Base-by-base conservation (phyloP, 2,113 vertebrate species). In the Centropus unirufus region DNA sequence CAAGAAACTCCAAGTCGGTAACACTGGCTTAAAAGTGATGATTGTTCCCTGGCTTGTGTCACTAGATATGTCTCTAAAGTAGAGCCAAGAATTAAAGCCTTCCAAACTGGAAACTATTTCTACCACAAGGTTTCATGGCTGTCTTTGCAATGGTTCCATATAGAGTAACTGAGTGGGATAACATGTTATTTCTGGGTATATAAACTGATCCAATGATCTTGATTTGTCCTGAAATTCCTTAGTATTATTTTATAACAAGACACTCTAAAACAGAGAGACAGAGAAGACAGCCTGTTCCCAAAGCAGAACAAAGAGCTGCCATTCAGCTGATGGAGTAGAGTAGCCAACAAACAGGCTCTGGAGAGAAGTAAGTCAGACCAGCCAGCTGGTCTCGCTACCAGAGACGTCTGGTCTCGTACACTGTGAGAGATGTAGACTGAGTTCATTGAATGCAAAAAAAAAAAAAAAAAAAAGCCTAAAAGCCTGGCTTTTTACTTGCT, bases 331-430 rank as follows among this genome's bases (percentile, higher is more conserved):
- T 12, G 24, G 44, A 86, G 47, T 70, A 40, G 59, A 74, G 85
- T 77, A 80, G 87, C 87, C 93, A 95, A 79, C 54, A 83, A 70
- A 74, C 2, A 3, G 73, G 49, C 93, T 95, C 85, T 77, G 86
- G 92, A 93, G 94, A 77, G 79, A 39, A 70, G 63, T 42, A 81
- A 74, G 57, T 77, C 64, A 84, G 76, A 61, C 59, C 85, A 96
- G 57, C 75, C 95, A 95, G 87, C 79, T 95, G 94, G 93, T 95
- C 93, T 55, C 77, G 84, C 55, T 90, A 73, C 85, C 59, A 54
- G 59, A 94, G 92, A 86, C 92, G 93, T 93, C 90, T 96, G 95
- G 90, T 95, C 88, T 81, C 1, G 0, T 63, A 67, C 32, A 44
- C 39, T 0, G 3, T 0, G 5, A 94, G 78, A 93, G 87, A 63